Evolutionary conservation across 2,113 vertebrate genomes (phyloP).

Genomic region (Saccopteryx bilineata): DNA sequence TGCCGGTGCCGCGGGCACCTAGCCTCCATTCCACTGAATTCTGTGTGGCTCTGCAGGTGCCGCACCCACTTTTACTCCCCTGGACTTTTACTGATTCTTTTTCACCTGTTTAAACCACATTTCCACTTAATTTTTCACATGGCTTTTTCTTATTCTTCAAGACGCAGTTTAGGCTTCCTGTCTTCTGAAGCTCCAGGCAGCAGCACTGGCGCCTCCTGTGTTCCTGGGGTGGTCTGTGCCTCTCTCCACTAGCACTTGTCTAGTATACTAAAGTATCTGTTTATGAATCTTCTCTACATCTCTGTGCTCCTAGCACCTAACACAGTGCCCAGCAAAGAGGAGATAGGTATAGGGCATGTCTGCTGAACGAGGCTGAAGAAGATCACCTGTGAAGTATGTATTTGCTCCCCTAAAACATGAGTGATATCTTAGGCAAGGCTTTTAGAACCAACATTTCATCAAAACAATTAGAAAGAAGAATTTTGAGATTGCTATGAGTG

Average conservation of each 20-base stretch:
- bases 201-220: not conserved
- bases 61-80: not conserved
- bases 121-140: not conserved
- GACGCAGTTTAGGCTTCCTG: not conserved
- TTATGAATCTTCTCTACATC: not conserved
- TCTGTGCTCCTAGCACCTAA: not conserved
- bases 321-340: not conserved
- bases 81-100: not conserved
- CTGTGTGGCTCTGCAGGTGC: not conserved
- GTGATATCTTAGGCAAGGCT: not conserved
- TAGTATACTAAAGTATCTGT: not conserved
- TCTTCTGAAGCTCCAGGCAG: not conserved
- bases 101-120: not conserved
- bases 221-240: not conserved
- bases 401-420: not conserved
- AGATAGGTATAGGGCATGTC: not conserved
- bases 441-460: not conserved
- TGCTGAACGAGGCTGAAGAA: not conserved
- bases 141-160: not conserved
- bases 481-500: constrained; percentile 17
- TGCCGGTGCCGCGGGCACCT: accelerated
- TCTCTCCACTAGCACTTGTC: not conserved
- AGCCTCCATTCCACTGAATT: not conserved
- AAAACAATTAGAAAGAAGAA: not conserved
- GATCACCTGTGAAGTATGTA: not conserved